Evolutionary conservation across 2,797 vertebrate genomes (phyloP).

Genomic region (Picus viridis): DNA sequence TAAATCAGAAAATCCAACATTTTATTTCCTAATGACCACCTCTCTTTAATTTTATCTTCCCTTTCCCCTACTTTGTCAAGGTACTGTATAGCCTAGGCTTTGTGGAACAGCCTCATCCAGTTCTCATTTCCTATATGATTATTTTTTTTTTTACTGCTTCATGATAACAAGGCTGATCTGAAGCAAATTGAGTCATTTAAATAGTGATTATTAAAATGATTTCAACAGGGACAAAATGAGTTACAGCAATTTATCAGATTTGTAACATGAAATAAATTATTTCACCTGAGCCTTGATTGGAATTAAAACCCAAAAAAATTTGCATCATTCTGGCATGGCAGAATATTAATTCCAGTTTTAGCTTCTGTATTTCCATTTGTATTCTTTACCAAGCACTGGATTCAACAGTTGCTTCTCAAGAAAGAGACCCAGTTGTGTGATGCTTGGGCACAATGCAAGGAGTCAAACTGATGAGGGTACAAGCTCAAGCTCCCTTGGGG

Average conservation of each 20-base stretch:
- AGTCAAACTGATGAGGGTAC: not conserved
- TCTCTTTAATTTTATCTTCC: not conserved
- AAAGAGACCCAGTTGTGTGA: not conserved
- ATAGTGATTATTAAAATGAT: not conserved
- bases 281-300: not conserved
- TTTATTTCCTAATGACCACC: not conserved
- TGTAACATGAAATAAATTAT: not conserved
- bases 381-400: not conserved
- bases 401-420: not conserved
- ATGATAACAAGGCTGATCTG: not conserved
- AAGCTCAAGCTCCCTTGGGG: not conserved
- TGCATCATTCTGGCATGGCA: not conserved
- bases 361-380: not conserved
- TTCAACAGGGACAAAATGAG: not conserved
- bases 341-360: not conserved
- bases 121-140: not conserved
- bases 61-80: not conserved
- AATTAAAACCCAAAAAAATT: not conserved
- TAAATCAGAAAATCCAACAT: not conserved
- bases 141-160: not conserved
- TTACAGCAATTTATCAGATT: not conserved
- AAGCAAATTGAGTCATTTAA: not conserved
- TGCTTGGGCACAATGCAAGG: not conserved
- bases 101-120: accelerated
- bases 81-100: not conserved